These are phyloP conservation scores for Dynastes grantii DNA, from an alignment of 2,888 invertebrate species.

Conservation along the genomic window DNA sequence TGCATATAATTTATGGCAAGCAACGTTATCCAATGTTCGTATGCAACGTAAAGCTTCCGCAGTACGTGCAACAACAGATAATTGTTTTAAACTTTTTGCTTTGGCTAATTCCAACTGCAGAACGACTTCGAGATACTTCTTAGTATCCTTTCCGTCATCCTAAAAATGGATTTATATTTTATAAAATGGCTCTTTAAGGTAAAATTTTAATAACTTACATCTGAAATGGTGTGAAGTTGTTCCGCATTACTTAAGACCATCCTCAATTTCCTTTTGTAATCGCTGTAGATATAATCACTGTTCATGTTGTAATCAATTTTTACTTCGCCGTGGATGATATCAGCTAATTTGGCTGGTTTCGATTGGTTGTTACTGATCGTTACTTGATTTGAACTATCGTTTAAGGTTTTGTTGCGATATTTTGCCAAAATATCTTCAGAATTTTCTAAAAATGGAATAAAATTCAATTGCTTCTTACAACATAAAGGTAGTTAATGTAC, in stretches of 20 bases:
- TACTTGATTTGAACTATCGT: constrained; percentile 51
- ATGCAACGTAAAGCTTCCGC: constrained; percentile 89
- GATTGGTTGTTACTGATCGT: constrained; percentile 53
- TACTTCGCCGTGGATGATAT: constrained; percentile 68
- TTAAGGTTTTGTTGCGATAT: constrained; percentile 75
- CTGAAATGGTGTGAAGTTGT: constrained; percentile 74
- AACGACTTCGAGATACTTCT: constrained; percentile 76
- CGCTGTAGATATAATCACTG: constrained; percentile 76
- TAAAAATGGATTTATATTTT: constrained; percentile 42
- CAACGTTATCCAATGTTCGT: constrained; percentile 79
- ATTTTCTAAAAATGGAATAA: constrained; percentile 74
- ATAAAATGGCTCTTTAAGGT: not conserved
- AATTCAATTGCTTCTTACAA: not conserved
- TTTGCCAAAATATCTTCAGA: constrained; percentile 96
- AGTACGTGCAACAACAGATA: constrained; percentile 83
- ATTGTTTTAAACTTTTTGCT: constrained; percentile 85
- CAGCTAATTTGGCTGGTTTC: constrained; percentile 48
- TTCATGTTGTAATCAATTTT: constrained; percentile 73
- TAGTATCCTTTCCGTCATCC: constrained; percentile 58
- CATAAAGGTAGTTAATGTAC: not conserved
- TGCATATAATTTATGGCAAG: constrained; percentile 82
- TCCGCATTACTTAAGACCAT: constrained; percentile 91
- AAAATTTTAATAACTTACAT: constrained; percentile 57
- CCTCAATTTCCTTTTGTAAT: constrained; percentile 90
- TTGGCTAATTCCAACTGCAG: constrained; percentile 86